phyloP scores from a whole-genome alignment of 2,888 invertebrate genomes.

The Helicoverpa assulta region DNA sequence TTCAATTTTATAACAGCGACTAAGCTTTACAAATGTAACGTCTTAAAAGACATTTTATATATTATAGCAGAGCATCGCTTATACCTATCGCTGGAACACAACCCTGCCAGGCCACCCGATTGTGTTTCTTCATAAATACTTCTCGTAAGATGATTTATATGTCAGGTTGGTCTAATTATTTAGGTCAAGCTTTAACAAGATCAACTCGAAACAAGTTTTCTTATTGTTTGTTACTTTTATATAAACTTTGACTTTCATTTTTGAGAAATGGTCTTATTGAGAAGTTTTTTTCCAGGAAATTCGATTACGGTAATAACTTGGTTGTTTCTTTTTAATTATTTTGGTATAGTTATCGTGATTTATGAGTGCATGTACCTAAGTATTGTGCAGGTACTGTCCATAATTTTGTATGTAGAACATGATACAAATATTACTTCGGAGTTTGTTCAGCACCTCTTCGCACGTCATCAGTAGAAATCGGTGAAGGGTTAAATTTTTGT shows the following conservation, averaged over 20 bases:
- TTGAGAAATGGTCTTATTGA: slow-evolving; percentile 42
- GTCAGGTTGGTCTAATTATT: slow-evolving; percentile 84
- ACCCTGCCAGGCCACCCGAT: slow-evolving; percentile 77
- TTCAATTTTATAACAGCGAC: no score
- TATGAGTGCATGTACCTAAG: background rate
- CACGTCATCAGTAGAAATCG: no score
- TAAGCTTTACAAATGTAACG: no score
- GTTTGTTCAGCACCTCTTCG: no score
- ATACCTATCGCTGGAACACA: slow-evolving; percentile 44
- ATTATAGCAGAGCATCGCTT: slow-evolving; percentile 36
- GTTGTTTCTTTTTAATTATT: slow-evolving; percentile 1
- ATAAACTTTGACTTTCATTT: slow-evolving; percentile 56
- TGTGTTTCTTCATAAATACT: slow-evolving; percentile 82
- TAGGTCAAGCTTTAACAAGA: slow-evolving; percentile 80
- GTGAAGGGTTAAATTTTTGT: no score
- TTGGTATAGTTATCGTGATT: background rate
- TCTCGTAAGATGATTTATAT: slow-evolving; percentile 84
- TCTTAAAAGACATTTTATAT: background rate
- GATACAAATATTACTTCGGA: background rate
- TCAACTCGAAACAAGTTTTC: slow-evolving; percentile 64
- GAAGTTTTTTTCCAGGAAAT: slow-evolving; percentile 43
- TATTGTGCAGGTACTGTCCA: background rate
- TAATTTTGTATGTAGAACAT: background rate
- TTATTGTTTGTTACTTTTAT: slow-evolving; percentile 65
- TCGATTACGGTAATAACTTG: slow-evolving; percentile 32